Evolutionary conservation across 1,140 invertebrate genomes (phyloP), one percentile per base, ranked within the genome.

Genomic region (Helicoverpa armigera): DNA sequence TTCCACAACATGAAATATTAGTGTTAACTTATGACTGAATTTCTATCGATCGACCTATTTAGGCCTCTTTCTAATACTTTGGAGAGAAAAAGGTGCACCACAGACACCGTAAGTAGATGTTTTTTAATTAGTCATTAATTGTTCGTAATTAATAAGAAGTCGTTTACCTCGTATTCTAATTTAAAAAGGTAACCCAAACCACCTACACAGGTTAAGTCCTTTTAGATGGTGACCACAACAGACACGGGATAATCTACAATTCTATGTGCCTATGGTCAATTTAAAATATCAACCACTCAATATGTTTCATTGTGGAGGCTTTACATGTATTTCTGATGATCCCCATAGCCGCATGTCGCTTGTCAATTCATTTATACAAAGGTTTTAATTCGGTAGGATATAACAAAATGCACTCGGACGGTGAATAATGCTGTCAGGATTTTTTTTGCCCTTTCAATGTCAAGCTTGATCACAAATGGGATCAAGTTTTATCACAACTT

Each of bases 261-360:
- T 65, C n/a, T n/a, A n/a, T n/a, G n/a, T n/a, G n/a, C n/a, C 9
- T 43, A 65, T n/a, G n/a, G 29, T 35, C 12, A 65, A 14, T 16
- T 43, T n/a, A 65, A 65, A 65, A 65, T 13, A 65, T 65, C 31
- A 65, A n/a, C 35, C 23, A 11, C 14, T 9, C 61, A 65, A 16
- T 35, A 3, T 9, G 14, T 9, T 29, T 14, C 18, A 23, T 60
- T 60, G 9, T 11, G 12, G 61, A 29, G n/a, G n/a, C n/a, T 65
- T 65, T 43, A 16, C 14, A 12, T 35, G 29, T 65, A 60, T 65
- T 65, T 35, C n/a, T n/a, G 61, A 3, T 65, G 3, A 65, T n/a
- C 11, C 29, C 61, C 31, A 31, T 65, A 29, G 5, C 61, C 16
- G 2, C 1, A 31, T 35, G 3, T 35, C 35, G 23, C 23, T 60